Evolutionary conservation across 2,113 vertebrate species (phyloP).

Genomic region (Herpetotheres cachinnans): DNA sequence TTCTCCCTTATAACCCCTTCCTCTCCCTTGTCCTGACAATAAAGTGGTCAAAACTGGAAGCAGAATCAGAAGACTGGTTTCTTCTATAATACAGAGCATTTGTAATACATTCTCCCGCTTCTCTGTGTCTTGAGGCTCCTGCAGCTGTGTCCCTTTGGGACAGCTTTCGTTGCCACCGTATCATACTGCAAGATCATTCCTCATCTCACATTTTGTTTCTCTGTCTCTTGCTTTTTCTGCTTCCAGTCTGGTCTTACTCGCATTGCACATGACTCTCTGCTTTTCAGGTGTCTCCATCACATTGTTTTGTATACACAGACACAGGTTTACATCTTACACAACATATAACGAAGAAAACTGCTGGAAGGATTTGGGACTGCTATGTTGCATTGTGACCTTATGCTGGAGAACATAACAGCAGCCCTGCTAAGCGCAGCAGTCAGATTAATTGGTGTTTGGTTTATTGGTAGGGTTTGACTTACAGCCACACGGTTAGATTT

Average conservation of each 20-base stretch:
- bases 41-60: not conserved
- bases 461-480: not conserved
- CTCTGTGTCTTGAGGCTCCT: not conserved
- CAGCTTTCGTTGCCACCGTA: not conserved
- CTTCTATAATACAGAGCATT: not conserved
- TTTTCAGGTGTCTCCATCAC: not conserved
- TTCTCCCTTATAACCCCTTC: slow-evolving; percentile 15
- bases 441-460: not conserved
- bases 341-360: not conserved
- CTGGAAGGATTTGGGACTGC: not conserved
- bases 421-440: not conserved
- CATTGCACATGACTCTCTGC: not conserved
- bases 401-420: not conserved
- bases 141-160: not conserved
- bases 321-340: not conserved
- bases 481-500: not conserved
- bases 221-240: not conserved
- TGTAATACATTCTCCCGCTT: not conserved
- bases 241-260: not conserved
- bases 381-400: not conserved
- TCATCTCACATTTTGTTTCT: not conserved
- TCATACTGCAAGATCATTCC: not conserved
- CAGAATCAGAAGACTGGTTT: not conserved
- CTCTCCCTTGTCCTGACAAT: not conserved
- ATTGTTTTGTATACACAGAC: not conserved